Evolutionary conservation across 2,888 invertebrate species (phyloP).

Genomic region (Conops quadrifasciatus): DNA sequence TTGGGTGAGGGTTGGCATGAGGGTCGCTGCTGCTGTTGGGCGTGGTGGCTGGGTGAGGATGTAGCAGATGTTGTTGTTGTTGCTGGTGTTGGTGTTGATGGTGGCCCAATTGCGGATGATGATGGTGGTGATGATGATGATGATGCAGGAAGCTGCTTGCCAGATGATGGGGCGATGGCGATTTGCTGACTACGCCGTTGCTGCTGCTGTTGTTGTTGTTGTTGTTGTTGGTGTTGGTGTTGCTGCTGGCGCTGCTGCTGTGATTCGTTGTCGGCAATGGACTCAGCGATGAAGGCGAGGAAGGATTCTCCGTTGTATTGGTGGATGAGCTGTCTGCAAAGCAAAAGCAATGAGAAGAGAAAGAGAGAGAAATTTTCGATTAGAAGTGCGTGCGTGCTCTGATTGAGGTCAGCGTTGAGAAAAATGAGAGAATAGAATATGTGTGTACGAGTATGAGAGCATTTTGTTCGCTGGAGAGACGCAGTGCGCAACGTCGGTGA

Average conservation of each 20-base stretch:
- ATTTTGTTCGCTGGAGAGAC: not conserved
- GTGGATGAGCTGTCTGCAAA: slow-evolving; percentile 78
- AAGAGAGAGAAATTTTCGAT: slow-evolving; percentile 32
- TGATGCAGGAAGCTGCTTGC: slow-evolving; percentile 59
- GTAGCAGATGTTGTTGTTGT: slow-evolving; percentile 49
- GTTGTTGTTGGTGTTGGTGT: slow-evolving; percentile 52
- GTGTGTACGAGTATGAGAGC: not conserved
- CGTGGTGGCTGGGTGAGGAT: slow-evolving; percentile 58
- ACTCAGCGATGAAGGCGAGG: slow-evolving; percentile 70
- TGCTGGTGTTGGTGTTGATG: slow-evolving; percentile 38
- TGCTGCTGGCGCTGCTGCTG: slow-evolving; percentile 65
- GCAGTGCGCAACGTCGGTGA: slow-evolving; percentile 47
- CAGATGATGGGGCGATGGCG: slow-evolving; percentile 52
- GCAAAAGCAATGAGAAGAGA: slow-evolving; percentile 39
- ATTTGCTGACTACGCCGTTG: slow-evolving; percentile 49
- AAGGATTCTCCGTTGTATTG: slow-evolving; percentile 74
- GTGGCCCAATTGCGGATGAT: slow-evolving; percentile 49
- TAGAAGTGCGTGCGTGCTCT: not conserved
- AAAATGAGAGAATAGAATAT: slow-evolving; percentile 31
- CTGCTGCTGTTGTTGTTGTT: slow-evolving; percentile 58
- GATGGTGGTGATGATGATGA: slow-evolving; percentile 49
- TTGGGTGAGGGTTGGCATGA: slow-evolving; percentile 3
- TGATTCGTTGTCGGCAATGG: slow-evolving; percentile 64
- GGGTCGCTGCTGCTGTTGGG: slow-evolving; percentile 50
- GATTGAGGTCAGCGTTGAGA: not conserved